A percentile compares a stretch with the other conserved stretches of the same genome.
Evolutionary conservation across 1,140 invertebrate species (phyloP).

Genomic region (Aethina tumida): DNA sequence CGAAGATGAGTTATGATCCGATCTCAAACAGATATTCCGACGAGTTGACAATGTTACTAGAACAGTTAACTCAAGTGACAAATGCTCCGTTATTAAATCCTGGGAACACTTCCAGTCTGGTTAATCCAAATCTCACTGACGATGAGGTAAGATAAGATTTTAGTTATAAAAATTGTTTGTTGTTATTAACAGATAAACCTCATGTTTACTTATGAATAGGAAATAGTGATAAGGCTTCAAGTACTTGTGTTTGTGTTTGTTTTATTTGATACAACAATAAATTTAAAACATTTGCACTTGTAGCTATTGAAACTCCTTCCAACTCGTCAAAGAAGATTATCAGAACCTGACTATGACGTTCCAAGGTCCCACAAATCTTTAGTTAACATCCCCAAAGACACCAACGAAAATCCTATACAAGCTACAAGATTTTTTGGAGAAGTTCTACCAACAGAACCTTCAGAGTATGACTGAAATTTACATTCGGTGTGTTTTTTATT

Average conservation of each 20-base stretch:
- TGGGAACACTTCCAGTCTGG: slow-evolving; percentile 27
- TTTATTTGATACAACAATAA: slow-evolving; percentile 4
- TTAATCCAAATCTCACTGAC: slow-evolving; percentile 19
- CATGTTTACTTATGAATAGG: too few relatives aligned
- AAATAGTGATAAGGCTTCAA: too few relatives aligned
- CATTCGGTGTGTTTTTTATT: slow-evolving; percentile 2
- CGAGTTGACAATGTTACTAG: slow-evolving; percentile 29
- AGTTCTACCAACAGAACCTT: slow-evolving; percentile 10
- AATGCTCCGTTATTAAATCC: slow-evolving; percentile 29
- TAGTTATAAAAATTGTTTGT: neutral
- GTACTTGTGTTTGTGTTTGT: neutral
- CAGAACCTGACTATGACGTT: slow-evolving; percentile 39
- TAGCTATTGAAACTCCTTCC: slow-evolving; percentile 27
- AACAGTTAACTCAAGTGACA: slow-evolving; percentile 32
- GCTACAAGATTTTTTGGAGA: slow-evolving; percentile 32
- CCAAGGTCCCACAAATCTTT: slow-evolving; percentile 35
- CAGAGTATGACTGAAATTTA: slow-evolving; percentile 1
- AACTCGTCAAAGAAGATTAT: slow-evolving; percentile 25
- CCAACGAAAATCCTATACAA: slow-evolving; percentile 18
- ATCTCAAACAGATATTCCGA: slow-evolving; percentile 16
- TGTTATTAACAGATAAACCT: too few relatives aligned
- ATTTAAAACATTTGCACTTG: slow-evolving; percentile 11
- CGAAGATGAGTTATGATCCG: slow-evolving; percentile 5
- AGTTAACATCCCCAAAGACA: slow-evolving; percentile 15
- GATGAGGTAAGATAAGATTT: slow-evolving; percentile 21